phyloP scores from a whole-genome alignment of 1,140 invertebrate genomes.

The Ganaspis sp. region DNA sequence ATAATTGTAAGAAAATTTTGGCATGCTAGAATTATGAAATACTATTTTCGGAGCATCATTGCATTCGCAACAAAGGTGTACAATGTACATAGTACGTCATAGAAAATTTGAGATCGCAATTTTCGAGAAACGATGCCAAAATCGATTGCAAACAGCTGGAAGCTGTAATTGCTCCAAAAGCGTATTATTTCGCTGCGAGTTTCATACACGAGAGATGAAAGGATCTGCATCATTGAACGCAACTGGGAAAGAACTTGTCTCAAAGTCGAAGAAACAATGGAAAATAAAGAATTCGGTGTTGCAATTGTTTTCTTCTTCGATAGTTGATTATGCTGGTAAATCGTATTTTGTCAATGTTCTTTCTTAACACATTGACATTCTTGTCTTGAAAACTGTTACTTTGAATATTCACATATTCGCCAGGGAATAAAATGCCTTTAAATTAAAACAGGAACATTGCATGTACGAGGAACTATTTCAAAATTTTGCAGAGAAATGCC shows the following conservation, averaged over 20 bases:
- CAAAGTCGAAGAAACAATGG: background rate
- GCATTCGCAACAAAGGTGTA: too few species aligned
- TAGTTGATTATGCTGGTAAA: too few species aligned
- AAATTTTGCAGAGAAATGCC: background rate
- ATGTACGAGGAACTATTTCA: background rate
- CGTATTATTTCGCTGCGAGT: constrained; percentile 41
- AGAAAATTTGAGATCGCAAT: constrained; percentile 33
- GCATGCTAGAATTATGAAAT: too few species aligned
- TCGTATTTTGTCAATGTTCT: too few species aligned
- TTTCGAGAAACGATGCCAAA: constrained; percentile 32
- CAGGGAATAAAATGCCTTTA: background rate
- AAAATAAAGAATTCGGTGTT: background rate
- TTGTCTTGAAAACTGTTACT: background rate
- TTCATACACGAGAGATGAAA: constrained; percentile 33
- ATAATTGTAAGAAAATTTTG: too few species aligned
- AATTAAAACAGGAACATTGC: background rate
- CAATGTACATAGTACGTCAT: too few species aligned
- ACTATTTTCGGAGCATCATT: too few species aligned
- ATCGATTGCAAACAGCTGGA: constrained; percentile 41
- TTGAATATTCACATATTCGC: too few species aligned
- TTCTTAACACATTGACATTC: background rate
- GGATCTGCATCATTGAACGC: constrained; percentile 25
- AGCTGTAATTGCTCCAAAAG: constrained; percentile 37
- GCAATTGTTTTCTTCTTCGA: too few species aligned
- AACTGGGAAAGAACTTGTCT: constrained; percentile 28